Evolutionary conservation across 2,113 vertebrate genomes (phyloP).

Genomic region (Phylloscopus whistleri): DNA sequence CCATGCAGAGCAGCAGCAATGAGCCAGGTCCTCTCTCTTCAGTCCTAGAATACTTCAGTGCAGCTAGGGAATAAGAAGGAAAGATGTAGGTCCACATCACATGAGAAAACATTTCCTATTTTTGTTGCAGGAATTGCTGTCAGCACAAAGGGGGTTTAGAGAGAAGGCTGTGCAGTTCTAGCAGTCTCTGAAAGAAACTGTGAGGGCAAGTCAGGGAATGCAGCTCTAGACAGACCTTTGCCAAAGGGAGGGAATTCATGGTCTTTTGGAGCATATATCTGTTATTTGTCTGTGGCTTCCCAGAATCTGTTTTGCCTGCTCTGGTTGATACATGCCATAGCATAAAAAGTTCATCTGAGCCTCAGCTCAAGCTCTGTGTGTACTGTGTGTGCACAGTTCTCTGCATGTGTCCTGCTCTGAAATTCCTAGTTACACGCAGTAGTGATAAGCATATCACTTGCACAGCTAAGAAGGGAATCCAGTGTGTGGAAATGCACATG

Average conservation of each 20-base stretch:
- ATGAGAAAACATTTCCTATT: not conserved
- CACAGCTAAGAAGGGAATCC: not conserved
- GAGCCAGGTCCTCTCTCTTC: not conserved
- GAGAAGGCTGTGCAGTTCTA: not conserved
- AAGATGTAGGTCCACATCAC: not conserved
- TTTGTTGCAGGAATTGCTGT: not conserved
- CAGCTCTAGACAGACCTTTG: not conserved
- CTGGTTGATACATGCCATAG: not conserved
- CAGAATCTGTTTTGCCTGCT: not conserved
- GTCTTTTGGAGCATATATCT: not conserved
- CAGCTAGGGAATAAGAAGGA: not conserved
- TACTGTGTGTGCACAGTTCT: not conserved
- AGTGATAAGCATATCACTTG: not conserved
- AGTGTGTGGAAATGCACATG: not conserved
- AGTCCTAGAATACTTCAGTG: not conserved
- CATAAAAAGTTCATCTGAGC: not conserved
- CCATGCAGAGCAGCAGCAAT: not conserved
- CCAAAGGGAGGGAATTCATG: not conserved
- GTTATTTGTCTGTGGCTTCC: not conserved
- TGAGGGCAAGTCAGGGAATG: not conserved
- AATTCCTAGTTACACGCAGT: not conserved
- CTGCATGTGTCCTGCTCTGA: not conserved
- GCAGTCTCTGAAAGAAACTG: not conserved
- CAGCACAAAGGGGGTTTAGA: not conserved
- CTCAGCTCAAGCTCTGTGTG: not conserved